These are phyloP conservation scores for Lucinisca nassula DNA, from an alignment of 2,888 invertebrate species.

Conservation along the genomic window DNA sequence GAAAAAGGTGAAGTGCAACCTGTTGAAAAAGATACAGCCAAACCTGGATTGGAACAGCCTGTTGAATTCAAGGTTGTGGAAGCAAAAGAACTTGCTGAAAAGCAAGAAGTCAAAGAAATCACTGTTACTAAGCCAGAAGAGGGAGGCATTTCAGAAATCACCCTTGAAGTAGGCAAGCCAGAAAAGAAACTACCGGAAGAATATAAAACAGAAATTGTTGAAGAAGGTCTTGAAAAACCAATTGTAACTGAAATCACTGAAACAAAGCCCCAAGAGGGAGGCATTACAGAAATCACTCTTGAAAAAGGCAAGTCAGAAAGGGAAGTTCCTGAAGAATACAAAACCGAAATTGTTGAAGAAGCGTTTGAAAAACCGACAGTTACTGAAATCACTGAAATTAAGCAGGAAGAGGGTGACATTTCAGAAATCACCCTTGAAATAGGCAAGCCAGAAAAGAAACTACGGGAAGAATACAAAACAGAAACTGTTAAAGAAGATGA, in stretches of 20 bases:
- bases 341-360: conserved; percentile 50
- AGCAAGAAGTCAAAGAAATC: conserved; percentile 1
- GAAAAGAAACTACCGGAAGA: conserved; percentile 31
- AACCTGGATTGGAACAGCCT: conserved; percentile 54
- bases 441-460: conserved; percentile 42
- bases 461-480: conserved; percentile 52
- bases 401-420: conserved; percentile 37
- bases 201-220: conserved; percentile 38
- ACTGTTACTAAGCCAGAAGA: background rate
- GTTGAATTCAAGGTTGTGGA: conserved; percentile 59
- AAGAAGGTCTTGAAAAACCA: conserved; percentile 37
- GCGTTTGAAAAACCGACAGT: conserved; percentile 48
- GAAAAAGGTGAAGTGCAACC: conserved; percentile 25
- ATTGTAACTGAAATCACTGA: conserved; percentile 47
- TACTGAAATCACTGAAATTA: conserved; percentile 44
- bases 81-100: background rate
- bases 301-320: conserved; percentile 42
- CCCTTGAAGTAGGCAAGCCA: conserved; percentile 20
- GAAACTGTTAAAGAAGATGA: conserved; percentile 24
- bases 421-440: conserved; percentile 60
- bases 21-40: conserved; percentile 38
- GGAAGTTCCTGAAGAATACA: conserved; percentile 44
- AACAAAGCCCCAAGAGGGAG: conserved; percentile 48
- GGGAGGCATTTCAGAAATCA: conserved; percentile 40
- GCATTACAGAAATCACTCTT: conserved; percentile 38